Base-by-base conservation (phyloP, 2,888 invertebrate species). In the Elysia crispata region DNA sequence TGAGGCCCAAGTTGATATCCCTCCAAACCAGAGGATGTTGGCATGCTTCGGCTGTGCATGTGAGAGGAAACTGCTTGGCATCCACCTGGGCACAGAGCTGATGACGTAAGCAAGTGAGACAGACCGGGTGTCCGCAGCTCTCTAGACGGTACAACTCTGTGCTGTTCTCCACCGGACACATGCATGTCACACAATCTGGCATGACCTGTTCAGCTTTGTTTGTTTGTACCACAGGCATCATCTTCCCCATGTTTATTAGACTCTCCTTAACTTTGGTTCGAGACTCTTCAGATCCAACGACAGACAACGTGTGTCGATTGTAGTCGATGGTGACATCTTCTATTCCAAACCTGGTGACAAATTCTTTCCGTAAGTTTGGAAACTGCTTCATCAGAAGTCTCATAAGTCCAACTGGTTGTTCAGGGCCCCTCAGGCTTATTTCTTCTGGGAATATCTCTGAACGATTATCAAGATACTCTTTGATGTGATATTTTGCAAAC, bases 41-140 rank as follows among this genome's bases (percentile, higher is more conserved):
- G 74, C 91, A 91, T 0, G 77, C 81, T 18, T 90, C 88, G 6
- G 69, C 33, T 18, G 84, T 85, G 82, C 91, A 91, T 8, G 23
- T 54, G 0, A 90, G 49, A 0, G 91, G 91, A 41, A 90, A 84
- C 6, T 84, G 82, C 67, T 83, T 86, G 69, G 82, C 81, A 11
- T 80, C 67, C 11, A 87, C 78, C 13, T 83, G 83, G 20, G 82
- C 83, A 15, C 23, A 31, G 6, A 80, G 50, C 74, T 85, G 86
- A 8, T 69, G 72, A 15, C 82, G 82, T 11, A 88, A 50, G 77
- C 91, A 91, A 3, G 82, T 82, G 1, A 73, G 77, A 79, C 91
- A 91, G 75, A 89, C 90, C 1, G 86, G 83, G 83, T 91, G 91
- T 0, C 89, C 89, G 81, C 90, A 90, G 13, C 79, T 83, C 72